A percentile compares a stretch with the other conserved stretches of the same genome.
Evolutionary conservation across 2,888 invertebrate genomes (phyloP).

Genomic region (Cephus spinipes): DNA sequence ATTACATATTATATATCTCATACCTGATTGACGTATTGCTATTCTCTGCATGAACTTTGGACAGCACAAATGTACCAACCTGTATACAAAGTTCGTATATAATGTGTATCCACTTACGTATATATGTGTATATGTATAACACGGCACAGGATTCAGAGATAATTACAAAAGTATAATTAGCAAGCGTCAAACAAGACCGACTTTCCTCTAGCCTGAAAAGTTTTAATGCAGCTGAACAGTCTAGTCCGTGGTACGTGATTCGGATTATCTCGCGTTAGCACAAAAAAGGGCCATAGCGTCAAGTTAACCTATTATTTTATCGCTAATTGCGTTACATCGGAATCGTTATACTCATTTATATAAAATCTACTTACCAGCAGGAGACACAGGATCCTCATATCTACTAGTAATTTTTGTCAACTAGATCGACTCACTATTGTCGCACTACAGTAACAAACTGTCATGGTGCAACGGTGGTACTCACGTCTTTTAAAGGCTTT

Average conservation of each 20-base stretch:
- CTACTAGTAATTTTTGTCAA: slow-evolving; percentile 36
- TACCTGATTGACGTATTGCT: slow-evolving; percentile 29
- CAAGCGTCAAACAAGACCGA: not conserved
- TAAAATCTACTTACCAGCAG: slow-evolving; percentile 47
- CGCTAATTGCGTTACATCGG: not conserved
- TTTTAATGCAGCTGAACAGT: not conserved
- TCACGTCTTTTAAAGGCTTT: slow-evolving; percentile 55
- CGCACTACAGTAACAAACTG: slow-evolving; percentile 44
- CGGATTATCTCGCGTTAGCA: not conserved
- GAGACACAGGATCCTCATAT: slow-evolving; percentile 53
- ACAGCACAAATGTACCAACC: slow-evolving; percentile 39
- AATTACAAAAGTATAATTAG: not conserved
- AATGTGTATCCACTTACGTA: not conserved
- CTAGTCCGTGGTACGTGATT: not conserved
- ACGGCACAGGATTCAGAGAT: not conserved
- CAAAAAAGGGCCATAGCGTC: not conserved
- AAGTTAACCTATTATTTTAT: slow-evolving; percentile 3
- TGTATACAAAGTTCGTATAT: slow-evolving; percentile 27
- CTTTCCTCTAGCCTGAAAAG: not conserved
- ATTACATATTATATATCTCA: slow-evolving; percentile 15
- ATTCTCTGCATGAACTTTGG: slow-evolving; percentile 33
- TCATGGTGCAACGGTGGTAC: slow-evolving; percentile 30
- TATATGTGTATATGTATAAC: not conserved
- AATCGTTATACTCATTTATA: not conserved
- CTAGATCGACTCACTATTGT: slow-evolving; percentile 39